Percentiles rank a stretch among this genome's conserved stretches.
Evolutionary conservation across 2,888 invertebrate genomes (phyloP).

Genomic region (Microctonus brassicae): DNA sequence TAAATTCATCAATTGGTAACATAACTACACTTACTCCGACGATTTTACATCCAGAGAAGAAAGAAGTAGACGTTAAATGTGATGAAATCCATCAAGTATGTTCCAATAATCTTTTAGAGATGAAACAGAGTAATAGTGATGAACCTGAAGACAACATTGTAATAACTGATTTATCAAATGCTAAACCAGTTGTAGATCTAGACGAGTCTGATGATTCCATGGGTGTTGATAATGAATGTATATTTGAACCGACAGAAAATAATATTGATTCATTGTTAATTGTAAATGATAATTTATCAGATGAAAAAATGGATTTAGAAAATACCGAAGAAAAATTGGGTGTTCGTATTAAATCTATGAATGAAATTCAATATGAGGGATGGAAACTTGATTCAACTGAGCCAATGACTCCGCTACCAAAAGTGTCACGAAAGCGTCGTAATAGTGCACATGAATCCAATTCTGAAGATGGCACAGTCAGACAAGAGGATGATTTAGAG

Average conservation of each 20-base stretch:
- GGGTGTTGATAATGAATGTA: conserved; percentile 53
- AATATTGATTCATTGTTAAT: conserved; percentile 67
- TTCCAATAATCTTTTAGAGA: conserved; percentile 47
- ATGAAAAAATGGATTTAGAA: conserved; percentile 36
- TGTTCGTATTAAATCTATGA: conserved; percentile 61
- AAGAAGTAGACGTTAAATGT: not conserved
- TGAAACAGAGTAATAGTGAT: conserved; percentile 43
- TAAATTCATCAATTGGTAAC: conserved; percentile 2
- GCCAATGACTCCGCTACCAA: conserved; percentile 14
- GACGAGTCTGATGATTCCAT: conserved; percentile 57
- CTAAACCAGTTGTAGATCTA: conserved; percentile 14
- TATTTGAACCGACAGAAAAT: conserved; percentile 48
- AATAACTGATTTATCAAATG: conserved; percentile 13
- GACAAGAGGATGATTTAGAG: conserved; percentile 57
- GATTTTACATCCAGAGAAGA: conserved; percentile 6
- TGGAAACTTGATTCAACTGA: conserved; percentile 61
- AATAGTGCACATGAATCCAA: conserved; percentile 61
- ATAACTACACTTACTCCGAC: conserved; percentile 7
- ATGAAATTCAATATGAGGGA: conserved; percentile 60
- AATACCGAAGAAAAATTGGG: conserved; percentile 45
- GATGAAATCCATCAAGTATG: not conserved
- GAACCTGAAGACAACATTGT: conserved; percentile 37
- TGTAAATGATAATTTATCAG: conserved; percentile 52
- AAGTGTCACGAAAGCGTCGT: conserved; percentile 58
- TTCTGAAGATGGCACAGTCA: conserved; percentile 71